phyloP scores from a whole-genome alignment of 2,797 vertebrate species.

The Amblyraja radiata region DNA sequence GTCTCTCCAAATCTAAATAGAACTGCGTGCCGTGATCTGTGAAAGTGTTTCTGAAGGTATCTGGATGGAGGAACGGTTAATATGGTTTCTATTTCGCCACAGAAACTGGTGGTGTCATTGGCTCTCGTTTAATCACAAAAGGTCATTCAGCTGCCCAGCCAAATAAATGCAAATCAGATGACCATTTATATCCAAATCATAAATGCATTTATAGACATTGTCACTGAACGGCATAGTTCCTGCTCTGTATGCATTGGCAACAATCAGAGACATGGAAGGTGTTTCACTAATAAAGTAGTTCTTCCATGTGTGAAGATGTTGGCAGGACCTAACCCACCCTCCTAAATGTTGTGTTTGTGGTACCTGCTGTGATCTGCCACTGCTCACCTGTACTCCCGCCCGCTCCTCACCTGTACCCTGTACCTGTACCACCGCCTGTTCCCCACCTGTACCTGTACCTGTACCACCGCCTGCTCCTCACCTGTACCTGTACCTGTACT shows the following conservation, averaged over 20 bases:
- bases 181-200: neutral
- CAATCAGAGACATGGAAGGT: neutral
- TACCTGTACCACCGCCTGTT: too few relatives aligned
- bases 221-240: neutral
- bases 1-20: neutral
- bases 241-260: neutral
- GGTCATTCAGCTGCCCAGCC: neutral
- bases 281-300: neutral
- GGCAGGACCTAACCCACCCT: neutral
- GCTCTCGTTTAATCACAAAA: neutral
- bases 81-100: neutral
- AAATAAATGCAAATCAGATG: neutral
- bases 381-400: too few relatives aligned
- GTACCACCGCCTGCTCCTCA: too few relatives aligned
- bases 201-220: neutral
- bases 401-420: too few relatives aligned
- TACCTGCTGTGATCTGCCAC: neutral
- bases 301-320: neutral
- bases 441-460: too few relatives aligned
- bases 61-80: neutral
- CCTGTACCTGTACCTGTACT: too few relatives aligned
- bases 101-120: neutral
- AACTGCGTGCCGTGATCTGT: neutral
- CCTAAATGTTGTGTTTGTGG: neutral
- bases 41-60: neutral